Conservation (phyloP, 2,797 vertebrate species). For the Falco berigora region DNA sequence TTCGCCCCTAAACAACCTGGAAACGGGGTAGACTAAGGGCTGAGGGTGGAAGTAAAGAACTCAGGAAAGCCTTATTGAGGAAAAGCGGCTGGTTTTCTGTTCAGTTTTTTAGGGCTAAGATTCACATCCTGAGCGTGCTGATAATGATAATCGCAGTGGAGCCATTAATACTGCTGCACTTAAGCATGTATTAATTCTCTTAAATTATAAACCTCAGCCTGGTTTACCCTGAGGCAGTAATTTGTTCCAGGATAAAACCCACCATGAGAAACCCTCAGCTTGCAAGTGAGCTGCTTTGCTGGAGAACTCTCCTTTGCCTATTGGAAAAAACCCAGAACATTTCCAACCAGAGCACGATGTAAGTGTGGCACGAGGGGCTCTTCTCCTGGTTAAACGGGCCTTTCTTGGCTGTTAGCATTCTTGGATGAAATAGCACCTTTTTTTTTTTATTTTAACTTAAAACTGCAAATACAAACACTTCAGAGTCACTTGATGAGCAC, state of each 20-base stretch:
- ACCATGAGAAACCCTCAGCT: background rate
- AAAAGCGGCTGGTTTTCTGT: background rate
- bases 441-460: background rate
- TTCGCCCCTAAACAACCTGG: background rate
- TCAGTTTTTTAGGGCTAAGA: background rate
- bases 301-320: background rate
- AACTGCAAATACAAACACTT: background rate
- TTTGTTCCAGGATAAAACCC: conserved; percentile 14
- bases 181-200: background rate
- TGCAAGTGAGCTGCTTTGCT: background rate
- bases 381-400: background rate
- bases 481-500: background rate
- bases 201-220: background rate
- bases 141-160: background rate
- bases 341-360: background rate
- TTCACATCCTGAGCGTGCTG: background rate
- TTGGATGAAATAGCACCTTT: background rate
- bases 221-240: background rate
- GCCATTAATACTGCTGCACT: background rate
- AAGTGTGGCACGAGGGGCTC: background rate
- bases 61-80: background rate
- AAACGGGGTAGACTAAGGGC: background rate
- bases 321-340: background rate
- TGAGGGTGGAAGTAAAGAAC: background rate
- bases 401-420: background rate